Evolutionary conservation across 2,797 vertebrate genomes (phyloP).

Genomic region (Hapalemur alaotrensis): DNA sequence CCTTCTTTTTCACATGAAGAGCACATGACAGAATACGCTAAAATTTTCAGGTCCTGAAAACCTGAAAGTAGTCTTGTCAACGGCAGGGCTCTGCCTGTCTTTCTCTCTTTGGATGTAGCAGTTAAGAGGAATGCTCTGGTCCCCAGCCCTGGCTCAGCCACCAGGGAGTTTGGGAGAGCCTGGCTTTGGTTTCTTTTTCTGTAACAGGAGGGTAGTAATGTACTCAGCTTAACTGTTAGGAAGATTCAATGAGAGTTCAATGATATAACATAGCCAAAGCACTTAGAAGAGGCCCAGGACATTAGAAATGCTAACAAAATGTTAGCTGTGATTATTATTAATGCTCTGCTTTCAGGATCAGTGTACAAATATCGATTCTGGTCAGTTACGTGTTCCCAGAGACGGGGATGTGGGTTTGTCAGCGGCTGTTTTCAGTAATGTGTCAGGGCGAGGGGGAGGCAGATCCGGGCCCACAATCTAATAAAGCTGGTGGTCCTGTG

Average conservation of each 20-base stretch:
- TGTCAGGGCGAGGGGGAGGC: accelerated
- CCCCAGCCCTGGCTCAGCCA: too few species aligned
- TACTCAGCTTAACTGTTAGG: neutral
- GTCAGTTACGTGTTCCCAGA: neutral
- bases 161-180: neutral
- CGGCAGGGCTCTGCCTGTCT: too few species aligned
- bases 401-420: neutral
- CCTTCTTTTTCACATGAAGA: neutral
- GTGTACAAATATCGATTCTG: neutral
- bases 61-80: neutral
- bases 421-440: neutral
- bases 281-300: neutral
- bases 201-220: neutral
- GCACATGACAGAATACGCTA: neutral
- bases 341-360: neutral
- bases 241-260: neutral
- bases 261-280: neutral
- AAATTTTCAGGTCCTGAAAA: neutral
- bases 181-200: neutral
- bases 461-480: neutral
- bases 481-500: neutral
- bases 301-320: neutral
- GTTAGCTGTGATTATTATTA: neutral
- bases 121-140: neutral
- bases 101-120: neutral